phyloP scores from a whole-genome alignment of 1,140 invertebrate genomes.

The Brachionus plicatilis region DNA sequence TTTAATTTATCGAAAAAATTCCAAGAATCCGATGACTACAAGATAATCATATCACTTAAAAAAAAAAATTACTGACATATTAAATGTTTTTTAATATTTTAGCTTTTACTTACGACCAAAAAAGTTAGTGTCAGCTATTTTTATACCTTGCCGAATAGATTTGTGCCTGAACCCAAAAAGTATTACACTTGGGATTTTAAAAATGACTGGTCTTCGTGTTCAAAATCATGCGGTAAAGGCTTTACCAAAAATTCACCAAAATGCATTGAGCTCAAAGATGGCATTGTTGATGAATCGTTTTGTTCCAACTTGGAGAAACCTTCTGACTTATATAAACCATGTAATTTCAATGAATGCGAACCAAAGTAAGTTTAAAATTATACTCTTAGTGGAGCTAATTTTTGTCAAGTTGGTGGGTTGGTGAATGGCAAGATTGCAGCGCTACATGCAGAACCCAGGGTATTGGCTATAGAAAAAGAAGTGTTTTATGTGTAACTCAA shows the following conservation, averaged over 20 bases:
- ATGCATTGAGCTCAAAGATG: background rate
- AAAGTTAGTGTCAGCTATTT: background rate
- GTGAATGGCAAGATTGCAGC: slow-evolving; percentile 25
- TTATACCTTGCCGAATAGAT: background rate
- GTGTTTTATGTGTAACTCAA: slow-evolving; percentile 22
- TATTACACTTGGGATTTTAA: slow-evolving; percentile 15
- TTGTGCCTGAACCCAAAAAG: background rate
- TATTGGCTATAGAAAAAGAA: background rate
- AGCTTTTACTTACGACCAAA: background rate
- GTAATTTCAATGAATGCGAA: slow-evolving; percentile 4
- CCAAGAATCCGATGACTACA: no score
- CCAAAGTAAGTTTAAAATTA: background rate
- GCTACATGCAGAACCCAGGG: background rate
- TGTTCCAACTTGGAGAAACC: background rate
- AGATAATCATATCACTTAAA: no score
- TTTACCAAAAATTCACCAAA: background rate
- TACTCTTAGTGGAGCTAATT: background rate
- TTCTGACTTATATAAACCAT: background rate
- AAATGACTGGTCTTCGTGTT: slow-evolving; percentile 35
- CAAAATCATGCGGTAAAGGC: slow-evolving; percentile 34
- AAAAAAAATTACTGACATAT: no score
- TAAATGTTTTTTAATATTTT: background rate
- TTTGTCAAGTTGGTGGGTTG: background rate
- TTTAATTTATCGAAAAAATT: no score
- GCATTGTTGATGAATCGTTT: slow-evolving; percentile 10